Percentiles rank a stretch among this genome's conserved stretches.
phyloP scores from a whole-genome alignment of 2,113 vertebrate species.

The Echinops telfairi region DNA sequence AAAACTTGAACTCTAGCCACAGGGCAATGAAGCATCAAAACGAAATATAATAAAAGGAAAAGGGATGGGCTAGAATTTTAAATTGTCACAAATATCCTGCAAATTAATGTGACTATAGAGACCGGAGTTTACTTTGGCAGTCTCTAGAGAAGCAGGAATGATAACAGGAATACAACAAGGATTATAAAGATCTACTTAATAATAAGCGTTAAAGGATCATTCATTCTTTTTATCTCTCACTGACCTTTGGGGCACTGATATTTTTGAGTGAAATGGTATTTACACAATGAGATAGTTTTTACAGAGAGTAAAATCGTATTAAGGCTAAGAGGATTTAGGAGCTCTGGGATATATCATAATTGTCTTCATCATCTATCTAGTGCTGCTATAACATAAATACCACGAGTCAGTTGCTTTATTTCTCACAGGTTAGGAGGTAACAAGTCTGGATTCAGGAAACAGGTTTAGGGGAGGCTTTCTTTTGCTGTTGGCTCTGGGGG shows the following conservation, averaged over 20 bases:
- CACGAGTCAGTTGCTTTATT: neutral
- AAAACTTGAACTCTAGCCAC: slow-evolving; percentile 3
- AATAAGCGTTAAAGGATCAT: neutral
- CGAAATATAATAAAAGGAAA: neutral
- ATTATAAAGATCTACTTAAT: neutral
- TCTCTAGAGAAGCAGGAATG: neutral
- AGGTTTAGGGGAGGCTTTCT: neutral
- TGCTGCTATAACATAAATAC: neutral
- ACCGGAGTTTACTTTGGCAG: neutral
- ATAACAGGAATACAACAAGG: neutral
- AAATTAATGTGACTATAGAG: slow-evolving; percentile 32
- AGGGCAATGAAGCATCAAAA: neutral
- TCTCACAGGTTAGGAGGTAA: neutral
- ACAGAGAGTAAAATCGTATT: neutral
- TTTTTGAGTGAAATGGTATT: neutral
- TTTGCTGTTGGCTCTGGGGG: too few relatives aligned
- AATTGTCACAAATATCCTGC: neutral
- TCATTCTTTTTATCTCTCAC: slow-evolving; percentile 7
- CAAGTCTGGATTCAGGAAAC: neutral
- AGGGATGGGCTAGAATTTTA: neutral
- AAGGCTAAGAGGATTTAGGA: neutral
- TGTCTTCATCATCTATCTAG: neutral
- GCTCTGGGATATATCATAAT: neutral
- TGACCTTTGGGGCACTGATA: neutral
- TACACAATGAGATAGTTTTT: neutral